These are phyloP conservation scores for Anseranas semipalmata DNA, from an alignment of 2,113 vertebrate species.

Conservation along the genomic window DNA sequence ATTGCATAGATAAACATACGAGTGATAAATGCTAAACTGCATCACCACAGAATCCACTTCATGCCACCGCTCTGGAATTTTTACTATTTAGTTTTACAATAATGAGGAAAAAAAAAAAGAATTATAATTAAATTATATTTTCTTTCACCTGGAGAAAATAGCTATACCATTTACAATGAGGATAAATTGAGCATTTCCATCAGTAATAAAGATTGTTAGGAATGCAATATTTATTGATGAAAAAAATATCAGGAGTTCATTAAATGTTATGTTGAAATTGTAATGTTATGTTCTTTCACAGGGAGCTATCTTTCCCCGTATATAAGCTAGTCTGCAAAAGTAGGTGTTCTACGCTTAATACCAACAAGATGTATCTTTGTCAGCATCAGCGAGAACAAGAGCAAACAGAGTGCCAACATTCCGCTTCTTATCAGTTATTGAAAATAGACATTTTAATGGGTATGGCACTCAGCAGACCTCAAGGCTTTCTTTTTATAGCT, in stretches of 20 bases:
- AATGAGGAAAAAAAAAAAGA: neutral
- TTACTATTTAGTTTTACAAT: neutral
- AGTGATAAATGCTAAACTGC: neutral
- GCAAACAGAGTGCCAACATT: slow-evolving; percentile 33
- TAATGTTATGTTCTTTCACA: neutral
- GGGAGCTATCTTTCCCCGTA: neutral
- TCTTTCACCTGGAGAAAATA: neutral
- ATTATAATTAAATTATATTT: neutral
- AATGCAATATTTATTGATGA: neutral
- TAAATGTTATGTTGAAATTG: neutral
- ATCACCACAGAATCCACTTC: neutral
- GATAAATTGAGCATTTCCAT: neutral
- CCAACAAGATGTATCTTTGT: slow-evolving; percentile 11
- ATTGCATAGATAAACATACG: neutral
- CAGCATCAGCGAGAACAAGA: slow-evolving; percentile 48
- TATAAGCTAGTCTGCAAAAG: neutral
- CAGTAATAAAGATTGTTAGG: neutral
- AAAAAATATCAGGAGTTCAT: neutral
- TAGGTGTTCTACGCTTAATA: neutral
- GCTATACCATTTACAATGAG: neutral
- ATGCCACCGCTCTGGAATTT: neutral
- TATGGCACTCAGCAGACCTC: slow-evolving; percentile 58
- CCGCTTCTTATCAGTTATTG: slow-evolving; percentile 31
- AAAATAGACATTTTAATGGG: slow-evolving; percentile 61
- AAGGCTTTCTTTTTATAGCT: slow-evolving; percentile 62